A percentile compares a stretch with the other conserved stretches of the same genome.
phyloP scores from a whole-genome alignment of 2,113 vertebrate genomes.

The Pyrgilauda ruficollis region DNA sequence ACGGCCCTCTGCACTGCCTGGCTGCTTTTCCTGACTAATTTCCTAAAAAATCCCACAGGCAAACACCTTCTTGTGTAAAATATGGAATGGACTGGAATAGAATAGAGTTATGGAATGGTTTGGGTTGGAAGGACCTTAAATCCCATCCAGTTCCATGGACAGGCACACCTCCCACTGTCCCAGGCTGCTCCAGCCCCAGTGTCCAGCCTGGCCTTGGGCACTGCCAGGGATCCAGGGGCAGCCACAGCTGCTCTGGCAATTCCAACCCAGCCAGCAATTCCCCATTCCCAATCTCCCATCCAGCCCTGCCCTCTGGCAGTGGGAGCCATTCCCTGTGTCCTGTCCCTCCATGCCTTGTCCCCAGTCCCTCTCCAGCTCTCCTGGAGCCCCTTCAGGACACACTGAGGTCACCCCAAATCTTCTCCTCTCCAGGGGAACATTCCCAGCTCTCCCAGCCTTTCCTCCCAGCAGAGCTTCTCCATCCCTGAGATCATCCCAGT shows the following conservation, averaged over 20 bases:
- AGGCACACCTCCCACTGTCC: neutral
- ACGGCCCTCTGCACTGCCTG: rapidly evolving
- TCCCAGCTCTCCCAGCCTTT: neutral
- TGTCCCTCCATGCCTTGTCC: no score
- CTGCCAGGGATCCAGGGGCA: neutral
- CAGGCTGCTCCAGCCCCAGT: neutral
- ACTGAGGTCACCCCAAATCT: no score
- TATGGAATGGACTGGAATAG: no score
- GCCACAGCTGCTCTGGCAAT: neutral
- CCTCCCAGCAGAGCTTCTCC: neutral
- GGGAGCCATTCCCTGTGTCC: no score
- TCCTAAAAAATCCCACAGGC: neutral
- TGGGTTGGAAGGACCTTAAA: neutral
- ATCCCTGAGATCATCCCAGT: rapidly evolving
- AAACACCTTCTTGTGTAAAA: no score
- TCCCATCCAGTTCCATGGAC: neutral
- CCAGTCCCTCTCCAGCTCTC: no score
- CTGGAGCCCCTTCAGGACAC: no score
- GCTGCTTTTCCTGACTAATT: neutral
- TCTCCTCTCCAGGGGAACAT: neutral
- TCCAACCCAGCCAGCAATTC: neutral
- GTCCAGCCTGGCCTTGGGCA: neutral
- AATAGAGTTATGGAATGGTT: neutral
- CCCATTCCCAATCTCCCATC: neutral
- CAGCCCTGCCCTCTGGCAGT: no score